Base-by-base conservation (phyloP, 2,888 invertebrate genomes). In the Corbicula japonica region DNA sequence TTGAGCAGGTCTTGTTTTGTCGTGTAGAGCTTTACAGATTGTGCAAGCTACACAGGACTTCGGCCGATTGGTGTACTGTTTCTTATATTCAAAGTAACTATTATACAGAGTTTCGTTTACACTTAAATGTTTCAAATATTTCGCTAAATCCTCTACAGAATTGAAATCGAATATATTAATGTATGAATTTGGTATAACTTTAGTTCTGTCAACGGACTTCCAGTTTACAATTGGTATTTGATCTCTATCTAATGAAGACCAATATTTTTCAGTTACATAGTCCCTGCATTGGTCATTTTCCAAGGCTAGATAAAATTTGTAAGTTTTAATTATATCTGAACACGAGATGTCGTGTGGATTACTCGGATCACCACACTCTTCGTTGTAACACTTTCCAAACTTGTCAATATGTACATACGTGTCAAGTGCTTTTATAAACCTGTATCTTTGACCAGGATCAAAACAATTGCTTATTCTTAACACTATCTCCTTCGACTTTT, bases 191-290 rank as follows among this genome's bases (percentile, higher is more conserved):
- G 81, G 79, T 2, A 78, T 66, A 2, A 78, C 79, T 0, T 52
- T 32, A 8, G 46, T 46, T 41, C 58, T 56, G 15, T 84, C 69
- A 0, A 76, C 69, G 12, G 52, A 48, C 50, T 86, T 87, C 73
- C 89, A 89, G 41, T 85, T 83, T 2, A 90, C 90, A 0, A 90
- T 87, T 0, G 89, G 89, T 15, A 90, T 83, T 48, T 88, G 87
- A 1, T 85, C 76, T 12, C 86, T 75, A 18, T 65, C 12, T 32
- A 88, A 48, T 0, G 88, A 72, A 12, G 63, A 50, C 89, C 88
- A 89, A 61, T 87, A 89, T 74, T 90, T 90, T 52, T 90, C 89
- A 0, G 87, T 86, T 21, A 90, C 78, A 65, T 90, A 90, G 41
- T 89, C 90, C 38, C 58, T 74, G 61, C 89, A 90, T 58, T 86